A percentile compares a stretch with the other conserved stretches of the same genome.
These are phyloP conservation scores for Yponomeuta cagnagella DNA, from an alignment of 2,888 invertebrate species.

Conservation along the genomic window DNA sequence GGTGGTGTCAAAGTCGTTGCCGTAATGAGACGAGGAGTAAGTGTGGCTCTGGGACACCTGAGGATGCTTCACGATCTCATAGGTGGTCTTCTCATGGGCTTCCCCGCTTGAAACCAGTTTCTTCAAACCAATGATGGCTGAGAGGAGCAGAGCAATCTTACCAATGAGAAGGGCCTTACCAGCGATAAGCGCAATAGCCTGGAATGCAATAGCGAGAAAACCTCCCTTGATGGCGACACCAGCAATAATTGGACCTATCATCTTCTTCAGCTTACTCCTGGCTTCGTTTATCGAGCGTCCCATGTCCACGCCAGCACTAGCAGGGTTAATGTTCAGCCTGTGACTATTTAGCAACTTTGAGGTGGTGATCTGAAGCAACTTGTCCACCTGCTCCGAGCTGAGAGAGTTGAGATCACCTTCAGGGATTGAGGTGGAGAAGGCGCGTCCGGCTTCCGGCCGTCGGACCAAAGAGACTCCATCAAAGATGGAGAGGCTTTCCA, in stretches of 20 bases:
- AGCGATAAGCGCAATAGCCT: slow-evolving; percentile 84
- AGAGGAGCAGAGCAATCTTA: slow-evolving; percentile 87
- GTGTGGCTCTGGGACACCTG: slow-evolving; percentile 86
- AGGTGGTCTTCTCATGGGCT: slow-evolving; percentile 85
- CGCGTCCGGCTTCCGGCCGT: slow-evolving; percentile 58
- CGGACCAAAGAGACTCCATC: slow-evolving; percentile 78
- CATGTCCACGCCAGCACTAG: slow-evolving; percentile 54
- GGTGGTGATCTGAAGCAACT: slow-evolving; percentile 72
- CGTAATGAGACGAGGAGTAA: slow-evolving; percentile 82
- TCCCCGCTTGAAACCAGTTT: slow-evolving; percentile 81
- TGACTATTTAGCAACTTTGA: slow-evolving; percentile 77
- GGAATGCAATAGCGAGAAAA: slow-evolving; percentile 83
- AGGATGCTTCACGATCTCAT: slow-evolving; percentile 91
- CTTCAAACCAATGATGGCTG: slow-evolving; percentile 87
- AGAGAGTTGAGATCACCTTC: slow-evolving; percentile 77
- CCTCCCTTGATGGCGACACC: slow-evolving; percentile 83
- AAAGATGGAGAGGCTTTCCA: slow-evolving; percentile 76
- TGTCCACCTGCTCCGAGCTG: slow-evolving; percentile 77
- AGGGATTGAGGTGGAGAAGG: slow-evolving; percentile 67
- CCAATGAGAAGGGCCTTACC: slow-evolving; percentile 88
- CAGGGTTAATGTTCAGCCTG: slow-evolving; percentile 71
- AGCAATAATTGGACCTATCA: slow-evolving; percentile 80
- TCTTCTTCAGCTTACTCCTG: slow-evolving; percentile 78
- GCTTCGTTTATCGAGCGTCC: slow-evolving; percentile 71
- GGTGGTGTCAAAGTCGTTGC: slow-evolving; percentile 76